Evolutionary conservation across 1,140 invertebrate genomes (phyloP), one percentile per base, ranked within the genome.

Genomic region (Tribolium madens): DNA sequence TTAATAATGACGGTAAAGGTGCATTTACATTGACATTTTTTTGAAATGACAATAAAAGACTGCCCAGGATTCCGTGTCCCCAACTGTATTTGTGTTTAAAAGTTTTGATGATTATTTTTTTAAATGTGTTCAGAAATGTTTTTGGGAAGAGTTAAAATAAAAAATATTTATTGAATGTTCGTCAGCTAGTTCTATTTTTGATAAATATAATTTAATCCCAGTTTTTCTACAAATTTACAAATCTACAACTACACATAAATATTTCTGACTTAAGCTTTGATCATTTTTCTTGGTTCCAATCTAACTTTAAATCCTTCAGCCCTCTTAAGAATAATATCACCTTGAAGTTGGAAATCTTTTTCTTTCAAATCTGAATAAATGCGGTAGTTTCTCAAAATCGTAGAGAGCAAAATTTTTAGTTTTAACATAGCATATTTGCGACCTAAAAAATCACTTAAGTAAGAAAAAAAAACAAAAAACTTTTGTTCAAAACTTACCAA

Each of bases 311-410:
- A 95, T 1, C 93, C 93, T 77, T 95, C 93, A 48, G 90, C 89
- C 42, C 94, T 91, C 86, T 95, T 95, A 46, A 96, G 87, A 77
- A 96, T 95, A 72, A 96, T 94, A 83, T 96, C 94, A 75, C 89
- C 94, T 84, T 94, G 91, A 0, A 96, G 88, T 76, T 90, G 87
- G 84, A 93, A 94, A 75, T 96, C 91, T 17, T 90, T 86, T 76
- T 94, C 91, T 72, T 90, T 89, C 5, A 93, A 84, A 75, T 91
- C 89, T 0, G 93, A 93, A 9, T 86, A 86, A 13, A 94, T 87
- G 53, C 90, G 90, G 87, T 92, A 98, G 82, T 95, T 94, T 31
- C 95, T 90, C 60, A 98, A 87, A 26, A 98, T 91, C 12, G 94
- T 95, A 0, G 96, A 93, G 3, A 98, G 87, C 1, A 95, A 85